Evolutionary conservation across 2,113 vertebrate species (phyloP).

Genomic region (Phoenicopterus ruber): DNA sequence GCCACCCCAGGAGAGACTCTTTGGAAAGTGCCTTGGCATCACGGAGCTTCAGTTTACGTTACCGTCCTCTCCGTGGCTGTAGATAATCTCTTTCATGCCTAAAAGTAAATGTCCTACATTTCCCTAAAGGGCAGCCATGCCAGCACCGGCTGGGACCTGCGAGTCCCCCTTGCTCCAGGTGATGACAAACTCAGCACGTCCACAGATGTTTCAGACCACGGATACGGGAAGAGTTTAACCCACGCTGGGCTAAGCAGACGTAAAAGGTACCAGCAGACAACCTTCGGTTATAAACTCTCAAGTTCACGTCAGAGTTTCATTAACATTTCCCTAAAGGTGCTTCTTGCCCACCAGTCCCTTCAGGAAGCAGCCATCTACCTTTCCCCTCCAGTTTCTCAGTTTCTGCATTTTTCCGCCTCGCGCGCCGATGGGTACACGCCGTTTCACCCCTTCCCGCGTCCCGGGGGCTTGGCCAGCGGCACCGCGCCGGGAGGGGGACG

Average conservation of each 20-base stretch:
- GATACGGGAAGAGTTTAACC: background rate
- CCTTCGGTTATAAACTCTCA: background rate
- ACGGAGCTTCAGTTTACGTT: background rate
- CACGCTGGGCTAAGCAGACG: fast-evolving
- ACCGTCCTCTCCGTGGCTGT: background rate
- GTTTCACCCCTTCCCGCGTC: background rate
- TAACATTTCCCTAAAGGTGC: background rate
- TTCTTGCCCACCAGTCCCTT: background rate
- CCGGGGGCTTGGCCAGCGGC: background rate
- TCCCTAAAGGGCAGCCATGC: background rate
- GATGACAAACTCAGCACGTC: background rate
- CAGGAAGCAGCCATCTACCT: background rate
- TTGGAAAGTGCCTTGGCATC: background rate
- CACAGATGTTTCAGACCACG: background rate
- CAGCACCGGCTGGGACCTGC: background rate
- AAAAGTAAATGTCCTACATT: background rate
- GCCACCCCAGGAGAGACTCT: background rate
- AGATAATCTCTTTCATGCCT: background rate
- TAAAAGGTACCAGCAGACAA: background rate
- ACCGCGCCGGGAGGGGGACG: fast-evolving
- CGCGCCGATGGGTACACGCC: fast-evolving
- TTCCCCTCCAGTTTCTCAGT: background rate
- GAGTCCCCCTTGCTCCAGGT: background rate
- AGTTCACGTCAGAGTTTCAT: background rate
- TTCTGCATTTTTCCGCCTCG: background rate